Percentiles rank a stretch among this genome's conserved stretches.
phyloP scores from a whole-genome alignment of 2,888 invertebrate species.

The Cataglyphis altisquamis region DNA sequence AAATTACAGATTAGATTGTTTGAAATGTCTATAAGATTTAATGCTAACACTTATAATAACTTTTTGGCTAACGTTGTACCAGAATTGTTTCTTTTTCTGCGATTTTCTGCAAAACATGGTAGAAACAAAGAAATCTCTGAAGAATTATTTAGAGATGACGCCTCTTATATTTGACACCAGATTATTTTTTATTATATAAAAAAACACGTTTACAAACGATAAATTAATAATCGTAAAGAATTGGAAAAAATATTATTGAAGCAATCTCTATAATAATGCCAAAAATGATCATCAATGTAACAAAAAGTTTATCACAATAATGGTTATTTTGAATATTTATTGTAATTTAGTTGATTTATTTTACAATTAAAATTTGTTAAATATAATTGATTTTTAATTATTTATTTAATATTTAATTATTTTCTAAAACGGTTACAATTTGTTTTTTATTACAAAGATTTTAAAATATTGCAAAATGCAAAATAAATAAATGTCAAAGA shows the following conservation, averaged over 20 bases:
- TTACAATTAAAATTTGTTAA: slow-evolving; percentile 11
- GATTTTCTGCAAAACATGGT: too few species aligned
- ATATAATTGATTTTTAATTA: background rate
- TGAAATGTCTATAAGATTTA: too few species aligned
- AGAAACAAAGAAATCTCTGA: too few species aligned
- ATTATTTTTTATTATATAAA: slow-evolving; percentile 6
- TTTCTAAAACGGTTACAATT: background rate
- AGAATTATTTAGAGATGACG: too few species aligned
- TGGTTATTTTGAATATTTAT: background rate
- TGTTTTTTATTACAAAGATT: background rate
- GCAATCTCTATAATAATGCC: background rate
- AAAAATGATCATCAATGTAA: background rate
- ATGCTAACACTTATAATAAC: too few species aligned
- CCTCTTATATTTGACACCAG: background rate
- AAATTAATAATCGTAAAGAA: background rate
- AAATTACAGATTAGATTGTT: too few species aligned
- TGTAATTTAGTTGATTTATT: background rate
- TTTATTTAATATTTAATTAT: background rate
- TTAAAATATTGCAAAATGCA: too few species aligned
- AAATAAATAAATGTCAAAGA: too few species aligned
- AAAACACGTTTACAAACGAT: background rate
- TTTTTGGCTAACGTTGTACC: too few species aligned
- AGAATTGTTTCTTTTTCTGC: too few species aligned
- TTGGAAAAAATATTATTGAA: background rate
- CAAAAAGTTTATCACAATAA: background rate